Evolutionary conservation across 1,140 invertebrate species (phyloP).

Genomic region (Ruditapes philippinarum): DNA sequence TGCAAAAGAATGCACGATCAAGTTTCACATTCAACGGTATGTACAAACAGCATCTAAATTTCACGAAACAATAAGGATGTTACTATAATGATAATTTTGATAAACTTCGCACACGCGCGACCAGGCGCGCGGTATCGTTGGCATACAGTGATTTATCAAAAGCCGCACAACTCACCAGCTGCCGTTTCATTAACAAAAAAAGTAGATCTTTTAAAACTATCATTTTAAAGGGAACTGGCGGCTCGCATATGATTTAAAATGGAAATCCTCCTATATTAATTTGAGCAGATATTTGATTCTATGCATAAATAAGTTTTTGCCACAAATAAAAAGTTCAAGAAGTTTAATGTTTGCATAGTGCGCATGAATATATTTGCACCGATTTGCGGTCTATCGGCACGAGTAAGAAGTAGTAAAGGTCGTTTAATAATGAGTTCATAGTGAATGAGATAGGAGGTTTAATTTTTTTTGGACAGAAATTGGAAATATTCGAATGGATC

Average conservation of each 20-base stretch:
- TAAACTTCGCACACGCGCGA: not conserved
- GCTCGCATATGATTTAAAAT: too few relatives aligned
- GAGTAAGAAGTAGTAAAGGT: slow-evolving; percentile 35
- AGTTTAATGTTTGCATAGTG: slow-evolving; percentile 14
- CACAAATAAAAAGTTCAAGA: slow-evolving; percentile 15
- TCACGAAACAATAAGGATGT: too few relatives aligned
- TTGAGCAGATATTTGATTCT: too few relatives aligned
- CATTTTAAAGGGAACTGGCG: too few relatives aligned
- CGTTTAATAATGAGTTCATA: slow-evolving; percentile 19
- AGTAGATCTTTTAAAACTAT: not conserved
- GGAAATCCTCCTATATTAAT: too few relatives aligned
- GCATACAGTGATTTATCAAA: slow-evolving; percentile 11
- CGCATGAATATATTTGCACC: slow-evolving; percentile 47
- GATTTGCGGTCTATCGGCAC: slow-evolving; percentile 54
- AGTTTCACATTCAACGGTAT: too few relatives aligned
- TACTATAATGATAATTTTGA: too few relatives aligned
- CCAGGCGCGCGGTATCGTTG: not conserved
- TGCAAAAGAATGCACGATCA: too few relatives aligned
- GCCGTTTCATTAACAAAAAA: not conserved
- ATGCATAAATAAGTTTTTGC: not conserved
- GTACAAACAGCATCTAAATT: too few relatives aligned
- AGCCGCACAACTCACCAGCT: not conserved
- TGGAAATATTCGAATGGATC: not conserved
- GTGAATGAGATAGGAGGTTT: slow-evolving; percentile 9
- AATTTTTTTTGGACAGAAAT: slow-evolving; percentile 21